Evolutionary conservation across 2,797 vertebrate species (phyloP), one percentile per base, ranked within the genome.

Genomic region (Poeciliopsis gracilis): DNA sequence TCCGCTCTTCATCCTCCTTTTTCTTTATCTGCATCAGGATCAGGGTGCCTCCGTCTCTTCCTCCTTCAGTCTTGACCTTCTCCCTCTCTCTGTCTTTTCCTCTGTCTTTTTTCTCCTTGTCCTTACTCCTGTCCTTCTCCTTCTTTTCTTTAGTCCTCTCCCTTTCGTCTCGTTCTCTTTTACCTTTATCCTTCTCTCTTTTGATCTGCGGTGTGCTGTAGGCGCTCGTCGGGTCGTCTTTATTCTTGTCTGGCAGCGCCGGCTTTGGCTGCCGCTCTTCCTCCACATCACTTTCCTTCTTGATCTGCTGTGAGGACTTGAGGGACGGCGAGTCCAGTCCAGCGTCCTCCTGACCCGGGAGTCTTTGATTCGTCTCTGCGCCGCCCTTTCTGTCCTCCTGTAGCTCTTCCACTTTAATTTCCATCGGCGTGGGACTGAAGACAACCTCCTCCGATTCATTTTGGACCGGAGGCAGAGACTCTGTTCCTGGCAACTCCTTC

Each of bases 1-100:
- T 82, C 77, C 84, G 78, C 63, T 92, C 91, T 73, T 93, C 93
- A 0, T 94, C 91, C 88, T 95, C 92, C 72, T 90, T 92, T 75
- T 91, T 94, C 87, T 85, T 92, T 0, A 76, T 76, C 72, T 81
- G 89, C 41, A 38, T 77, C 63, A 63, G 82, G 0, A 45, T 69
- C 1, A 49, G 43, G 5, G 47, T 15, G 2, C 70, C 43, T 0
- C 75, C 80, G 15, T 93, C 91, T 81, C 88, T 93, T 75, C 92
- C 41, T 92, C 93, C 71, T 80, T 84, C 71, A 91, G 91, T 76
- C 82, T 90, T 47, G n/a, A 67, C 63, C 82, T 80, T 86, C 23
- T 93, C 92, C 77, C 84, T 92, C 59, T 92, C 92, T 76, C 78
- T 85, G 23, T 93, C 93, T 78, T 89, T 91, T 4, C 46, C 87